Percentiles rank a stretch among this genome's conserved stretches.
These are phyloP conservation scores for Perodicticus potto DNA, from an alignment of 2,797 vertebrate species.

Conservation along the genomic window DNA sequence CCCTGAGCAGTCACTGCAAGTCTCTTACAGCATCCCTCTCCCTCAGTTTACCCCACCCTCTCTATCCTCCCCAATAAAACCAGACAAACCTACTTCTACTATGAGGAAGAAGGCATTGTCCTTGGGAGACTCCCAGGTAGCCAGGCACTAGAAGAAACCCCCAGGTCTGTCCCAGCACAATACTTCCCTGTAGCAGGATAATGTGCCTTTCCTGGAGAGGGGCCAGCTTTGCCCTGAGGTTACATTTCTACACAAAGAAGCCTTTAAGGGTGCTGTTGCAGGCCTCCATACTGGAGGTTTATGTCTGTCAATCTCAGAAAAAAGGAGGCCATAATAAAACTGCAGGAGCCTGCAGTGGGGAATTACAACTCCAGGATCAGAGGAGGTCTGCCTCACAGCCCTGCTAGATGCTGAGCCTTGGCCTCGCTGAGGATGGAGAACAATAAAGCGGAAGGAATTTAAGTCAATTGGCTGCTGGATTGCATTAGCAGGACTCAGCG, in stretches of 20 bases:
- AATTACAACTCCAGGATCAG: conserved; percentile 68
- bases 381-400: conserved; percentile 67
- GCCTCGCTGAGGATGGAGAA: conserved; percentile 72
- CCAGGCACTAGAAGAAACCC: conserved; percentile 34
- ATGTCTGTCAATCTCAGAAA: conserved; percentile 43
- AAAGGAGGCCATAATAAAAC: conserved; percentile 77
- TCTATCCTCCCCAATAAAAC: not conserved
- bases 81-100: not conserved
- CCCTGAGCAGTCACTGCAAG: conserved; percentile 34
- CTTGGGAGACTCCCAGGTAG: not conserved
- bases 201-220: conserved; percentile 36
- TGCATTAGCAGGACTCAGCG: conserved; percentile 62
- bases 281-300: conserved; percentile 63
- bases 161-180: not conserved
- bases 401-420: conserved; percentile 59
- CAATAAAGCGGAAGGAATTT: conserved; percentile 77
- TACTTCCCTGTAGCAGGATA: conserved; percentile 35
- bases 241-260: conserved; percentile 77
- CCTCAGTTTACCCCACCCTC: not conserved
- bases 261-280: conserved; percentile 67
- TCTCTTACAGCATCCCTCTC: not conserved
- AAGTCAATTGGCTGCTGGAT: conserved; percentile 68
- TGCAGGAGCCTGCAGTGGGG: conserved; percentile 62
- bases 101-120: conserved; percentile 7
- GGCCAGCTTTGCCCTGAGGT: conserved; percentile 69